Evolutionary conservation across 37 sponge, comb jelly and placozoan species (phyloP).

Genomic region (Diacarnus erythraeanus): DNA sequence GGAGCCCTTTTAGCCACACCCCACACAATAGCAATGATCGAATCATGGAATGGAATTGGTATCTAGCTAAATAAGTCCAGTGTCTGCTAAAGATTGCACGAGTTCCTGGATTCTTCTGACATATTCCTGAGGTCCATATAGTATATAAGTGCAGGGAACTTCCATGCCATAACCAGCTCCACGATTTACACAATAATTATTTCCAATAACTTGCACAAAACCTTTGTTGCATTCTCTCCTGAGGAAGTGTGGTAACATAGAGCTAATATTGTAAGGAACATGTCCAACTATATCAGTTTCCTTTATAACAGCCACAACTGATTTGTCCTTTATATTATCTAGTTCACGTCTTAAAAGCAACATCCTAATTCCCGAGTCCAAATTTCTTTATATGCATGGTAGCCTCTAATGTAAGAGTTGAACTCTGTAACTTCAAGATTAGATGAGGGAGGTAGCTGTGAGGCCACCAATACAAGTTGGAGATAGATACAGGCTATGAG

Average conservation of each 20-base stretch:
- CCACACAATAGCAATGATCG: too few relatives aligned
- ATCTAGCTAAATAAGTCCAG: background rate
- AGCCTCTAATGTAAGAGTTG: too few relatives aligned
- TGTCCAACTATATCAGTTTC: constrained; percentile 36
- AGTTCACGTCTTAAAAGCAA: constrained; percentile 28
- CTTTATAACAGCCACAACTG: constrained; percentile 35
- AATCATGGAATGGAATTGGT: too few relatives aligned
- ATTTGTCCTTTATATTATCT: constrained; percentile 26
- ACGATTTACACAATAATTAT: constrained; percentile 38
- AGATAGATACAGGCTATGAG: too few relatives aligned
- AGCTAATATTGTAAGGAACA: constrained; percentile 38
- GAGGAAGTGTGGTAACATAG: constrained; percentile 29
- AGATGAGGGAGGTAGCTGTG: constrained; percentile 3
- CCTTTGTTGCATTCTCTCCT: constrained; percentile 51
- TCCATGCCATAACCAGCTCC: constrained; percentile 65
- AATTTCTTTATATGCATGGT: constrained; percentile 45
- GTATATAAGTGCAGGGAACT: constrained; percentile 41
- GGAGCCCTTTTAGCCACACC: too few relatives aligned
- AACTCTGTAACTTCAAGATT: background rate
- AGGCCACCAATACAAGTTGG: background rate
- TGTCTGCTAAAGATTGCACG: background rate
- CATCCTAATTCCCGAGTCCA: constrained; percentile 40
- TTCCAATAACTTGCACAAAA: constrained; percentile 43
- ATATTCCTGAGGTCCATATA: too few relatives aligned
- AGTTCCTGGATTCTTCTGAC: too few relatives aligned